phyloP scores from a whole-genome alignment of 2,113 vertebrate species.

The Nesogale talazaci region DNA sequence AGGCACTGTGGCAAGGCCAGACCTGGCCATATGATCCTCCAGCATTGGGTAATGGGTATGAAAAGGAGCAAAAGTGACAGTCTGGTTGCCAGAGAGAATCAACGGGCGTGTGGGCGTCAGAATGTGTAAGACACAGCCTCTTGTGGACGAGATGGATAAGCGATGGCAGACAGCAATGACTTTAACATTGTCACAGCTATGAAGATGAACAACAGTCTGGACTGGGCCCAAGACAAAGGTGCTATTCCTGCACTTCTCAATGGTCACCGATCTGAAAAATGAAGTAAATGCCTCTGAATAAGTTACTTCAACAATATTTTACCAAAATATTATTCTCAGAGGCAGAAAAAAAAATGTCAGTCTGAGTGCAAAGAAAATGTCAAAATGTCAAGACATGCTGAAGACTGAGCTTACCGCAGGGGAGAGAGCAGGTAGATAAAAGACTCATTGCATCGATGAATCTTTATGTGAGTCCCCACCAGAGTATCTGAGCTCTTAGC shows the following conservation, averaged over 20 bases:
- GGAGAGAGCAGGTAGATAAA: slow-evolving; percentile 98
- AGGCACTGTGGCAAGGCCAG: slow-evolving; percentile 95
- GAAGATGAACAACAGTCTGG: slow-evolving; percentile 91
- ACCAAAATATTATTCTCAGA: slow-evolving; percentile 33
- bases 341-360: not conserved
- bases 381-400: not conserved
- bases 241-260: slow-evolving; percentile 95
- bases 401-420: slow-evolving; percentile 88
- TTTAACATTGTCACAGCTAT: slow-evolving; percentile 92
- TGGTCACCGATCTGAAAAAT: slow-evolving; percentile 90
- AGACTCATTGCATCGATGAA: slow-evolving; percentile 94
- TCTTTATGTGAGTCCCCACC: slow-evolving; percentile 92
- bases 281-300: not conserved
- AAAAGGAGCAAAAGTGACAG: slow-evolving; percentile 93
- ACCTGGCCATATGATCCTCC: slow-evolving; percentile 97
- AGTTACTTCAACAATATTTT: not conserved
- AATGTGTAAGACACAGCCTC: slow-evolving; percentile 88
- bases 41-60: slow-evolving; percentile 96
- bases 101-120: slow-evolving; percentile 94
- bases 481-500: slow-evolving; percentile 96
- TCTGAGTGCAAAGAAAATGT: not conserved
- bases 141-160: slow-evolving; percentile 89
- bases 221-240: slow-evolving; percentile 95
- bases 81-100: slow-evolving; percentile 92
- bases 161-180: slow-evolving; percentile 91